A percentile compares a stretch with the other conserved stretches of the same genome.
phyloP scores from a whole-genome alignment of 2,797 vertebrate species.

The Champsocephalus esox region DNA sequence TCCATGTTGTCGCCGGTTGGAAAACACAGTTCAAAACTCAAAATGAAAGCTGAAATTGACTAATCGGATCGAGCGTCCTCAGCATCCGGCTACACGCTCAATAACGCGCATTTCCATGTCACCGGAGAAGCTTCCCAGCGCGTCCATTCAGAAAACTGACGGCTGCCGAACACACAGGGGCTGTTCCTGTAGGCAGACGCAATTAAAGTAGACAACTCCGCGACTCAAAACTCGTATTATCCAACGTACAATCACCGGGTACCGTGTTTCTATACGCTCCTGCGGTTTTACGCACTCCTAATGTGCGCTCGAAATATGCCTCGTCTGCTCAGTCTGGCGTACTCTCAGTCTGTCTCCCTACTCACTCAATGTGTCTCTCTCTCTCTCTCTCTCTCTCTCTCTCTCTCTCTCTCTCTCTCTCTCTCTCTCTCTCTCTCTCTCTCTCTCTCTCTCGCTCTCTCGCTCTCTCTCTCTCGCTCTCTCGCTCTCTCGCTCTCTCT shows the following conservation, averaged over 20 bases:
- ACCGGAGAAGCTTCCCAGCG: slow-evolving; percentile 79
- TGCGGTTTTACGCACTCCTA: slow-evolving; percentile 79
- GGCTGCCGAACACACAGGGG: slow-evolving; percentile 49
- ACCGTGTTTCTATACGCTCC: slow-evolving; percentile 58
- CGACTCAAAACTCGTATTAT: slow-evolving; percentile 51
- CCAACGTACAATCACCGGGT: slow-evolving; percentile 56
- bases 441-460: too few species aligned
- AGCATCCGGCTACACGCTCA: slow-evolving; percentile 76
- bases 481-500: slow-evolving; percentile 72
- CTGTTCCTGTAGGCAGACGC: slow-evolving; percentile 48
- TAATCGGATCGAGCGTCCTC: slow-evolving; percentile 59
- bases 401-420: slow-evolving; percentile 71
- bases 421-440: slow-evolving; percentile 70
- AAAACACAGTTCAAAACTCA: slow-evolving; percentile 66
- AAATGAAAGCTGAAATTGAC: slow-evolving; percentile 64
- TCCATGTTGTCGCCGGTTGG: slow-evolving; percentile 83
- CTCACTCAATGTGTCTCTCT: slow-evolving; percentile 66
- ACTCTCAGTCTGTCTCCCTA: slow-evolving; percentile 76
- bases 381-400: slow-evolving; percentile 53
- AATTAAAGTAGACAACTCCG: slow-evolving; percentile 63
- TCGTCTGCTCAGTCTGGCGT: slow-evolving; percentile 78
- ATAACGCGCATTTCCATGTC: slow-evolving; percentile 80
- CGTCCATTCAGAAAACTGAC: slow-evolving; percentile 80
- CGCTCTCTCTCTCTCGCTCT: slow-evolving; percentile 70
- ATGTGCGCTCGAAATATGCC: slow-evolving; percentile 75